Conservation (phyloP, 23 tunicate species). For the Halocynthia roretzi region DNA sequence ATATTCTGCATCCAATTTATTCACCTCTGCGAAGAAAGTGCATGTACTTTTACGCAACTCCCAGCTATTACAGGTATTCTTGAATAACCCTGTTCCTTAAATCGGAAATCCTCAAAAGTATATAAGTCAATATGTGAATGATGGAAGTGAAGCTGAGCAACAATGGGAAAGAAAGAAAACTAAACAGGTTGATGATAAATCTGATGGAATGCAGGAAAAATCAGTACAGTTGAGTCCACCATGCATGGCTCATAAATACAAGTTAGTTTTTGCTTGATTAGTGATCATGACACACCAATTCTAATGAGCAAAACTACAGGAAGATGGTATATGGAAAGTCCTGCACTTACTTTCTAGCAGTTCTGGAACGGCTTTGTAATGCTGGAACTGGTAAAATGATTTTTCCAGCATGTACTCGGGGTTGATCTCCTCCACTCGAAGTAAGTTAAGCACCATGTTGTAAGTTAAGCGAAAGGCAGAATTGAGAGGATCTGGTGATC, state of each 20-base stretch:
- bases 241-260: background rate
- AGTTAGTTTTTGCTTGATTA: too few relatives aligned
- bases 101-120: background rate
- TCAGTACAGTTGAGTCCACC: too few relatives aligned
- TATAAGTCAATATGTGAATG: background rate
- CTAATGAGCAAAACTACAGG: background rate
- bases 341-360: slow-evolving; percentile 43
- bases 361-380: slow-evolving; percentile 87
- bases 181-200: background rate
- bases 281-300: too few relatives aligned
- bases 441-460: slow-evolving; percentile 93
- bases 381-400: slow-evolving; percentile 97
- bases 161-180: background rate
- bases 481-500: slow-evolving; percentile 87
- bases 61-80: background rate
- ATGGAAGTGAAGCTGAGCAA: background rate
- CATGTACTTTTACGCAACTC: background rate
- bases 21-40: slow-evolving; percentile 26
- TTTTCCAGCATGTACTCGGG: slow-evolving; percentile 97
- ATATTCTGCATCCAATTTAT: slow-evolving; percentile 33
- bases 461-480: slow-evolving; percentile 94
- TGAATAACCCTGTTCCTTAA: background rate
- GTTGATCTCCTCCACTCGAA: slow-evolving; percentile 94
- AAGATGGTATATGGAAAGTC: background rate
- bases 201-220: too few relatives aligned